Percentiles rank a stretch among this genome's conserved stretches.
Evolutionary conservation across 2,797 vertebrate species (phyloP).

Genomic region (Semotilus atromaculatus): DNA sequence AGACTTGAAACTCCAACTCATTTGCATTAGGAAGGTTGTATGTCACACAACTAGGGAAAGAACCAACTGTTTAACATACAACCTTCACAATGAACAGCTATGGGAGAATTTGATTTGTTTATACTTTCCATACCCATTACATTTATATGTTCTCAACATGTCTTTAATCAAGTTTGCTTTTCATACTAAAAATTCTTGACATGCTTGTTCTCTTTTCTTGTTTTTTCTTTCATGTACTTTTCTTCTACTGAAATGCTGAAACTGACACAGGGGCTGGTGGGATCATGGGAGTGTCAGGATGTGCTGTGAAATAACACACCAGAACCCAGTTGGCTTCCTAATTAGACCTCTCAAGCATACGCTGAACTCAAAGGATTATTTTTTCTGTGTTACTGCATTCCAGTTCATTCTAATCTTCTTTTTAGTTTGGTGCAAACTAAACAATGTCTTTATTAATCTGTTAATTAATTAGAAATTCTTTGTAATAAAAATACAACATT

Average conservation of each 20-base stretch:
- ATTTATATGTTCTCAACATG: background rate
- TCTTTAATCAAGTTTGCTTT: background rate
- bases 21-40: background rate
- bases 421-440: conserved; percentile 27
- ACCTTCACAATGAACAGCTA: background rate
- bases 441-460: background rate
- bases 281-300: conserved; percentile 45
- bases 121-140: background rate
- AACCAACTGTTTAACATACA: background rate
- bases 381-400: conserved; percentile 34
- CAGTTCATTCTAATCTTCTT: conserved; percentile 54
- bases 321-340: conserved; percentile 48
- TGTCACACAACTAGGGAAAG: background rate
- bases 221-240: conserved; percentile 1
- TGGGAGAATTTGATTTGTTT: background rate
- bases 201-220: background rate
- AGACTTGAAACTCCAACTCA: background rate
- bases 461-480: background rate
- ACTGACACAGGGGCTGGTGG: conserved; percentile 42
- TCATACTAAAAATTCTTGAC: background rate
- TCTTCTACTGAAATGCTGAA: conserved; percentile 30
- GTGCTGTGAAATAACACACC: conserved; percentile 46
- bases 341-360: conserved; percentile 57
- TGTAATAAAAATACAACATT: conserved; percentile 4
- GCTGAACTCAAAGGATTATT: conserved; percentile 21